Conservation (phyloP, 2,888 invertebrate genomes). For the Tachina lurida region DNA sequence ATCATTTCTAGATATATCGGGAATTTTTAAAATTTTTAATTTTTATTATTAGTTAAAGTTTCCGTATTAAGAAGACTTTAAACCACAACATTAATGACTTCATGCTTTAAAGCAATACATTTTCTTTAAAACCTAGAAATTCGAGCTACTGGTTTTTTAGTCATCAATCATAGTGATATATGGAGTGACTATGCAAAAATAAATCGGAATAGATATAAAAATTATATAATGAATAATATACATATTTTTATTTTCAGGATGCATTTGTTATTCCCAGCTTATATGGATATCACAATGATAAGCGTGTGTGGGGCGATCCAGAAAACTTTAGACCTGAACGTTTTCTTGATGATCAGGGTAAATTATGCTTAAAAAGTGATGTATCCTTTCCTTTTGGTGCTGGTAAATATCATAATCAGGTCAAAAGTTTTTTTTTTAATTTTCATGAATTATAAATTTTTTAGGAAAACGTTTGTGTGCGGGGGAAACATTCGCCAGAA, state of each 20-base stretch:
- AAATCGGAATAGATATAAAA: too few species aligned
- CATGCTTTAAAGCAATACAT: too few species aligned
- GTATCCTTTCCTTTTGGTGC: constrained; percentile 87
- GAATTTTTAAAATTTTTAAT: too few species aligned
- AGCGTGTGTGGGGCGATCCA: constrained; percentile 86
- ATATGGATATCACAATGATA: constrained; percentile 84
- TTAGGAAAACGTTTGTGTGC: constrained; percentile 87
- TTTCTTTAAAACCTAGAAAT: too few species aligned
- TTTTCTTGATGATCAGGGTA: constrained; percentile 85
- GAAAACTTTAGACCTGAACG: constrained; percentile 87
- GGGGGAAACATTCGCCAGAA: constrained; percentile 88
- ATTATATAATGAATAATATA: not conserved
- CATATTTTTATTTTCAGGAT: constrained; percentile 79
- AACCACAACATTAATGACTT: too few species aligned
- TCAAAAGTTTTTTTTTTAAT: not conserved
- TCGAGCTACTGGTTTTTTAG: too few species aligned
- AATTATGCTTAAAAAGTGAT: constrained; percentile 85
- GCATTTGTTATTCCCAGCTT: constrained; percentile 85
- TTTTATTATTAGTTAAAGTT: too few species aligned
- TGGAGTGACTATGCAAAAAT: not conserved
- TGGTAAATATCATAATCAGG: constrained; percentile 82
- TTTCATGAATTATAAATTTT: constrained; percentile 24
- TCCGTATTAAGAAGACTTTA: too few species aligned
- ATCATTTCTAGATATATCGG: too few species aligned
- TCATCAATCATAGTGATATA: not conserved